These are phyloP conservation scores for Mus spretus DNA, from an alignment of 2,797 vertebrate species.

Conservation along the genomic window DNA sequence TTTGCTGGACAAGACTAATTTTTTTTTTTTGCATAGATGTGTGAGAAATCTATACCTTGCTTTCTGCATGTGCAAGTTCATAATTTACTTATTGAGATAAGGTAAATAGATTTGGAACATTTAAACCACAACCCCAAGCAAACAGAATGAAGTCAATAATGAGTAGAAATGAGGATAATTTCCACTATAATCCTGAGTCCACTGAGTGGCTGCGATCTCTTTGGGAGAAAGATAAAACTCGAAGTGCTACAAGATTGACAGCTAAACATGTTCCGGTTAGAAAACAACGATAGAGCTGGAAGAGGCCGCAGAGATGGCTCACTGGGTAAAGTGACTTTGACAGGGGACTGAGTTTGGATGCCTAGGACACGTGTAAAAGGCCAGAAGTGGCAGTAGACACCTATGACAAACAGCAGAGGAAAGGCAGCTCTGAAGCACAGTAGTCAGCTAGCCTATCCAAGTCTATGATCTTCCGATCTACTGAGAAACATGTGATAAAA, in stretches of 20 bases:
- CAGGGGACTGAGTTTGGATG: neutral
- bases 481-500: neutral
- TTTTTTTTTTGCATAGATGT: neutral
- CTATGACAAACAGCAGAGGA: neutral
- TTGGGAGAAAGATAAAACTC: constrained; percentile 27
- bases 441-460: neutral
- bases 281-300: neutral
- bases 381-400: neutral
- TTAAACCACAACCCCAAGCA: constrained; percentile 54
- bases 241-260: neutral
- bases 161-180: neutral
- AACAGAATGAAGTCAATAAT: constrained; percentile 21
- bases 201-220: neutral
- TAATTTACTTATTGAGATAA: constrained; percentile 57
- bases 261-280: neutral
- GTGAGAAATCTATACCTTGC: neutral
- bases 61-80: neutral
- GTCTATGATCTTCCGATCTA: neutral
- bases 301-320: neutral
- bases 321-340: neutral
- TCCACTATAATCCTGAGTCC: neutral
- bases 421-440: neutral
- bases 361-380: neutral
- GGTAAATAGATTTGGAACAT: neutral
- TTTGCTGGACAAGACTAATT: constrained; percentile 2